A percentile compares a stretch with the other conserved stretches of the same genome.
phyloP scores from a whole-genome alignment of 2,888 invertebrate genomes.

The Nephrocerus scutellatus region DNA sequence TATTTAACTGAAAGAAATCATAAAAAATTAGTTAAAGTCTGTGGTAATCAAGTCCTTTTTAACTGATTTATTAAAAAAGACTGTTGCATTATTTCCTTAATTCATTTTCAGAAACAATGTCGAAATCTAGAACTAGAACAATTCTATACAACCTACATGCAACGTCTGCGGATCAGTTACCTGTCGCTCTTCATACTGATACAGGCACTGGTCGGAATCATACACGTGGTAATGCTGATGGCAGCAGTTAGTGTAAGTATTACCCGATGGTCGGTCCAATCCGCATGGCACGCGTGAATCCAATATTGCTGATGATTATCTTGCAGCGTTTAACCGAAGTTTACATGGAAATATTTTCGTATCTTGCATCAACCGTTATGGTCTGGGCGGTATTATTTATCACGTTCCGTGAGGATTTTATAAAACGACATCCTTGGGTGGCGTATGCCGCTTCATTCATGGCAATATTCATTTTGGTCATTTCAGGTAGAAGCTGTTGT shows the following conservation, averaged over 20 bases:
- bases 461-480: slow-evolving; percentile 50
- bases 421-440: slow-evolving; percentile 43
- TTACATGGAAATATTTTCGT: slow-evolving; percentile 42
- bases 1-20: too few species aligned
- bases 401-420: slow-evolving; percentile 40
- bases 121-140: slow-evolving; percentile 66
- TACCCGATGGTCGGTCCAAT: background rate
- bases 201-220: slow-evolving; percentile 57
- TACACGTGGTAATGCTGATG: slow-evolving; percentile 56
- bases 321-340: slow-evolving; percentile 32
- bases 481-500: slow-evolving; percentile 48
- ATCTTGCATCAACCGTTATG: slow-evolving; percentile 34
- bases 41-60: slow-evolving; percentile 5
- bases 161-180: slow-evolving; percentile 69
- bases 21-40: background rate
- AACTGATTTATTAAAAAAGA: background rate
- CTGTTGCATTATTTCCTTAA: background rate
- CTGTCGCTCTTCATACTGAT: slow-evolving; percentile 68
- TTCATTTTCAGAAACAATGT: slow-evolving; percentile 64
- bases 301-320: slow-evolving; percentile 4
- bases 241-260: slow-evolving; percentile 45
- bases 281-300: background rate
- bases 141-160: slow-evolving; percentile 67
- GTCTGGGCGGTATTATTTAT: slow-evolving; percentile 43
- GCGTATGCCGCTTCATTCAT: slow-evolving; percentile 46